These are phyloP conservation scores for Pemphredon lugubris DNA, from an alignment of 2,888 invertebrate genomes.

Conservation along the genomic window DNA sequence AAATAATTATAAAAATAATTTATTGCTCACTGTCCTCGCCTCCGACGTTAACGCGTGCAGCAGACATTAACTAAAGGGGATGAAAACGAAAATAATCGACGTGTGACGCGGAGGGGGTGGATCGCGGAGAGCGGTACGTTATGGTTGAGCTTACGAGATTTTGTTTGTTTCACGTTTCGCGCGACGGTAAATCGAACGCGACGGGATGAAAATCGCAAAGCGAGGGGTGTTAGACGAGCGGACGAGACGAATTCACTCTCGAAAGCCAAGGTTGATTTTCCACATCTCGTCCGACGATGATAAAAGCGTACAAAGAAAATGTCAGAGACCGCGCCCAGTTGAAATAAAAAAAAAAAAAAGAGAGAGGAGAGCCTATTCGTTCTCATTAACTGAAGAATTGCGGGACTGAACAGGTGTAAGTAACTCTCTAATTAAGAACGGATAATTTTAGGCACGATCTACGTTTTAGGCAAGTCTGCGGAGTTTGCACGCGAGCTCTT, in stretches of 20 bases:
- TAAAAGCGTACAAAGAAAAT: conserved; percentile 26
- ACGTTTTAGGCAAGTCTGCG: not conserved
- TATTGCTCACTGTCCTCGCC: conserved; percentile 38
- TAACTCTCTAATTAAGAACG: conserved; percentile 49
- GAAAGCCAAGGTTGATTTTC: conserved; percentile 29
- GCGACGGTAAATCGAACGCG: no score
- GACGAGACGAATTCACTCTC: not conserved
- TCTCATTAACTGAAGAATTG: conserved; percentile 51
- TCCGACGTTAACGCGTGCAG: conserved; percentile 27
- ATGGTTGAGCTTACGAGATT: no score
- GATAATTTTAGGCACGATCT: conserved; percentile 37
- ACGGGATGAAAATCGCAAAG: no score
- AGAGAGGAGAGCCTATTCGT: conserved; percentile 7
- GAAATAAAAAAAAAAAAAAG: not conserved
- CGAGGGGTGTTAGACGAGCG: no score
- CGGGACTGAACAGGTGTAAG: conserved; percentile 24
- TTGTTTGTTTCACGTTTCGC: no score
- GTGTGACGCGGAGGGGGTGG: no score
- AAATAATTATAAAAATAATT: conserved; percentile 65
- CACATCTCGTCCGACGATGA: conserved; percentile 2
- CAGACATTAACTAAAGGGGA: conserved; percentile 19
- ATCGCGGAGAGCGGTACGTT: no score
- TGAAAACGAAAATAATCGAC: no score
- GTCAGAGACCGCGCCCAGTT: conserved; percentile 10
- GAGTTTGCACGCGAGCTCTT: no score